These are phyloP conservation scores for Cherax destructor DNA, from an alignment of 1,140 invertebrate genomes.

Conservation along the genomic window DNA sequence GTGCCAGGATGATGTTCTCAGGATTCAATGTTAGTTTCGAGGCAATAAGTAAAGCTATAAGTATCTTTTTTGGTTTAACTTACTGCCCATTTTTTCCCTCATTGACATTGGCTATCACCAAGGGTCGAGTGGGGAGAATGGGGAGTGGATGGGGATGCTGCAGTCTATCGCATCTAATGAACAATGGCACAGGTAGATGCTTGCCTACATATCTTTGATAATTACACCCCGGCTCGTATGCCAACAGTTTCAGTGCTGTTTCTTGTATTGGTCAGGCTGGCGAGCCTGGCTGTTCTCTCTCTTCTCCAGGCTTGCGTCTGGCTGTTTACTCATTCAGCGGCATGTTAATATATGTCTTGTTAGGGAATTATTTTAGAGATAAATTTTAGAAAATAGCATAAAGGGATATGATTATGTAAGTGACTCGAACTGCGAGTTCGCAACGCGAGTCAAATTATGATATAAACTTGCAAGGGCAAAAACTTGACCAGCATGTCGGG, in stretches of 20 bases:
- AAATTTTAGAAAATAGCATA: constrained; percentile 35
- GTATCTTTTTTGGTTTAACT: constrained; percentile 44
- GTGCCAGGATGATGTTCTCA: constrained; percentile 27
- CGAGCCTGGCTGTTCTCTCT: too few relatives aligned
- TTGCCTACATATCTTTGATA: constrained; percentile 14
- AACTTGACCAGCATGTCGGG: not conserved
- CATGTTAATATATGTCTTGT: constrained; percentile 19
- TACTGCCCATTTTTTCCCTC: constrained; percentile 7
- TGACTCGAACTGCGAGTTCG: constrained; percentile 37
- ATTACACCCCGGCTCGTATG: not conserved
- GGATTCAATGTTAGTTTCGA: constrained; percentile 40
- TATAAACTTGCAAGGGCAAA: constrained; percentile 31
- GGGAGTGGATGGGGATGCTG: not conserved
- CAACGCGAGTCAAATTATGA: constrained; percentile 48
- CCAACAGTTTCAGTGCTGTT: not conserved
- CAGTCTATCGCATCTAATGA: not conserved
- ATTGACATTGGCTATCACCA: constrained; percentile 6
- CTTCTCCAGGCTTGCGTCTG: too few relatives aligned
- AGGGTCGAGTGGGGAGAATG: not conserved
- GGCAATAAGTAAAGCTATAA: constrained; percentile 51
- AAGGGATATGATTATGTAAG: constrained; percentile 49
- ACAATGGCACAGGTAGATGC: not conserved
- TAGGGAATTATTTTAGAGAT: constrained; percentile 17
- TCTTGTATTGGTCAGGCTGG: not conserved
- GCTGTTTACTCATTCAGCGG: not conserved